Conservation (phyloP, 2,113 vertebrate species). For the Pipra filicauda region DNA sequence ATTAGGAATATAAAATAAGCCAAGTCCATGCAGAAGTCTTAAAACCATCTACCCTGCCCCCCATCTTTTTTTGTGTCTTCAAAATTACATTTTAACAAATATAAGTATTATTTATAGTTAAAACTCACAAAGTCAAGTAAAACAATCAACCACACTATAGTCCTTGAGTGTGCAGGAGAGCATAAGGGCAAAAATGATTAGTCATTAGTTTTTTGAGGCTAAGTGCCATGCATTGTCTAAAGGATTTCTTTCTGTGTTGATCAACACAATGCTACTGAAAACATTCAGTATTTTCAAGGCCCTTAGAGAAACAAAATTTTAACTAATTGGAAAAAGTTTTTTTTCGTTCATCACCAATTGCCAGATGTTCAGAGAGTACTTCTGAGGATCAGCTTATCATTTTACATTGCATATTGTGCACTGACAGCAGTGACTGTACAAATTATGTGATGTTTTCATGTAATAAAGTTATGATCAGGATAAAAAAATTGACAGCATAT, state of each 20-base stretch:
- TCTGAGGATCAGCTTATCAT: not conserved
- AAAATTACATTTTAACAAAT: not conserved
- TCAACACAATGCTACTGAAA: not conserved
- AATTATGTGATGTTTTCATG: not conserved
- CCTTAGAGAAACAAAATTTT: not conserved
- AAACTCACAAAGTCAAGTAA: not conserved
- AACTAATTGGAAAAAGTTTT: not conserved
- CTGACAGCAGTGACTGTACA: not conserved
- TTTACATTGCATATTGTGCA: not conserved
- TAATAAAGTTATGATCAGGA: not conserved
- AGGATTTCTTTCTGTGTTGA: not conserved
- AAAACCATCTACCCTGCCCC: not conserved
- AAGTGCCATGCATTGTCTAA: not conserved
- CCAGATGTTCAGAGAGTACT: not conserved
- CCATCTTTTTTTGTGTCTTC: not conserved
- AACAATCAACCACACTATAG: not conserved
- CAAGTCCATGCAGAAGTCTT: not conserved
- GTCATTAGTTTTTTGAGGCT: not conserved
- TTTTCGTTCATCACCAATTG: not conserved
- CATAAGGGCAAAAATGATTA: not conserved
- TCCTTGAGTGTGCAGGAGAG: not conserved
- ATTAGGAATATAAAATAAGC: conserved; percentile 16
- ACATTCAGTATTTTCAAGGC: not conserved
- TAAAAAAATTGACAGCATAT: not conserved
- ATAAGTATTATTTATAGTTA: not conserved